Percentiles rank a stretch among this genome's conserved stretches.
Conservation (phyloP, 37 sponge, comb jelly and placozoan species). For the Hormiphora californensis region DNA sequence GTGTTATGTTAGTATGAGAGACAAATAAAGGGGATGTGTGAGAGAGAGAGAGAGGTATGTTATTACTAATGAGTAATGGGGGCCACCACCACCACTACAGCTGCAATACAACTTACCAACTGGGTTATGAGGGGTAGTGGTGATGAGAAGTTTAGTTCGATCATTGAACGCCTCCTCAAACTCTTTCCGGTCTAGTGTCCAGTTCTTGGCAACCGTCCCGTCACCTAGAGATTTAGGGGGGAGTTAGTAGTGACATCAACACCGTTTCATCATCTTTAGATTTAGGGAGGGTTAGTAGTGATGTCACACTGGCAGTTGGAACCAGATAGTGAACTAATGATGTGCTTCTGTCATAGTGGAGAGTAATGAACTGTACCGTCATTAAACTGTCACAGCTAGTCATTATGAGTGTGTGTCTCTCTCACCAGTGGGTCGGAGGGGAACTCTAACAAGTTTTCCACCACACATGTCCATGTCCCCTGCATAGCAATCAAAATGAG, state of each 20-base stretch:
- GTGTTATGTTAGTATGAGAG: not conserved
- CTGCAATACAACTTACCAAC: slow-evolving; percentile 68
- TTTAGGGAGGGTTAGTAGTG: too few species aligned
- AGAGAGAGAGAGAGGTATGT: not conserved
- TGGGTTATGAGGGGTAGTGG: slow-evolving; percentile 93
- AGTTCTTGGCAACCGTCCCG: slow-evolving; percentile 61
- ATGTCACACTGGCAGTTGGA: too few species aligned
- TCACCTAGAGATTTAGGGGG: not conserved
- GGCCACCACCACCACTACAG: too few species aligned
- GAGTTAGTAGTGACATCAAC: too few species aligned
- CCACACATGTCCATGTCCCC: slow-evolving; percentile 73
- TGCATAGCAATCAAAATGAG: slow-evolving; percentile 91
- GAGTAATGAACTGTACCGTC: not conserved
- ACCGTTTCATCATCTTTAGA: too few species aligned
- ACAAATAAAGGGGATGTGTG: not conserved
- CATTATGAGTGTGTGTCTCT: too few species aligned
- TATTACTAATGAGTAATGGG: not conserved
- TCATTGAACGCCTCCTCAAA: slow-evolving; percentile 72
- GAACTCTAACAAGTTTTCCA: slow-evolving; percentile 68
- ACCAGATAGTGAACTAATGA: too few species aligned
- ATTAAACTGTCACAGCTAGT: not conserved
- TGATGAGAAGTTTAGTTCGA: slow-evolving; percentile 81
- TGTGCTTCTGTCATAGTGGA: not conserved
- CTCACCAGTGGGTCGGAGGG: slow-evolving; percentile 66
- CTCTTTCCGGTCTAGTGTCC: slow-evolving; percentile 72